Evolutionary conservation across 2,113 vertebrate genomes (phyloP).

Genomic region (Pseudopipra pipra): DNA sequence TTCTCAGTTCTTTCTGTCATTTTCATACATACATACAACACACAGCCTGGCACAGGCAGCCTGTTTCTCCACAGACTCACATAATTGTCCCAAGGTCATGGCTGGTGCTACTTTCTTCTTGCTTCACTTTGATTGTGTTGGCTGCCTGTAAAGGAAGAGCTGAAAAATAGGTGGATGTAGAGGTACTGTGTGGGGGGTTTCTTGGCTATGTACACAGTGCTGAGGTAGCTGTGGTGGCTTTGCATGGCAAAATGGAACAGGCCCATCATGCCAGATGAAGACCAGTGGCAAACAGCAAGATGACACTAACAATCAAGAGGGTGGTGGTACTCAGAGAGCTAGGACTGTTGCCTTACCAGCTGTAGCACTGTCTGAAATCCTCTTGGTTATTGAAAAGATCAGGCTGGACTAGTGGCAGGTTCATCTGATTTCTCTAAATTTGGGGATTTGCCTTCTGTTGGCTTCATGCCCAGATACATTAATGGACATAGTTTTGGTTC

Average conservation of each 20-base stretch:
- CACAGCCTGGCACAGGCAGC: background rate
- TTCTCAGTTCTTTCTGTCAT: background rate
- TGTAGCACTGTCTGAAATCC: background rate
- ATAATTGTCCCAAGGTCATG: background rate
- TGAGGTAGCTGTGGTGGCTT: background rate
- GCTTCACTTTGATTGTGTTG: background rate
- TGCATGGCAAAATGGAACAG: background rate
- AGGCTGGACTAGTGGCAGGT: background rate
- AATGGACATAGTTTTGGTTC: background rate
- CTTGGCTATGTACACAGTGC: background rate
- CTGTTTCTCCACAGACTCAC: background rate
- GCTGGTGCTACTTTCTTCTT: background rate
- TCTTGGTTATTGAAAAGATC: background rate
- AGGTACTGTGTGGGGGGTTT: background rate
- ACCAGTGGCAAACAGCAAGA: background rate
- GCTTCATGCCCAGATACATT: constrained; percentile 15
- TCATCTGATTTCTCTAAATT: constrained; percentile 16
- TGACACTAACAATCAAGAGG: background rate
- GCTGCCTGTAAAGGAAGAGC: background rate
- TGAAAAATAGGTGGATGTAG: background rate
- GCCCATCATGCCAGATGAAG: background rate
- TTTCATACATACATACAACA: background rate
- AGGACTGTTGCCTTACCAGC: background rate
- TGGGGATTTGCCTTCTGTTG: background rate
- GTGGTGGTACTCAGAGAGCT: background rate